Evolutionary conservation across 1,140 invertebrate species (phyloP), one percentile per base, ranked within the genome.

Genomic region (Copidosoma floridanum): DNA sequence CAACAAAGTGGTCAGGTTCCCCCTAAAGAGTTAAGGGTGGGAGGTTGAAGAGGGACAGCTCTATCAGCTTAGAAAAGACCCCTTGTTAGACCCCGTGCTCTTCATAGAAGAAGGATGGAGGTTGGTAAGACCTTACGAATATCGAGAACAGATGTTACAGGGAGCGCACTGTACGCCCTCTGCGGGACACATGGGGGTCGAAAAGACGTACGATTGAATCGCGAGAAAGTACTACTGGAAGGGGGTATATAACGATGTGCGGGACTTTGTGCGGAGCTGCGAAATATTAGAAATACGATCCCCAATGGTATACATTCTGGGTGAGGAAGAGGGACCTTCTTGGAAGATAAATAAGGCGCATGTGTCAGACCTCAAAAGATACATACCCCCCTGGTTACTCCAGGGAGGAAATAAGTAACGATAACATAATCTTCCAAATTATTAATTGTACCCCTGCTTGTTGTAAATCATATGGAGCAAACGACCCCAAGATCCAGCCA

Each of bases 191-290:
- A 2, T 52, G 20, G 55, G 54, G 12, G 32, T 54, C 0, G 55
- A 63, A 3, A 57, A 53, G 11, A 57, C 61, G 0, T 63, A 63
- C 14, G 40, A 50, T 14, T 1, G 48, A 10, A 1, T 63, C 0
- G 50, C 48, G 1, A 7, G 24, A 1, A 24, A 63, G 3, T 63
- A 44, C 20, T 63, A 53, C 24, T 63, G 41, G 48, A 18, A 26
- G 2, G 50, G 61, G 6, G 4, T 48, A 12, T 38, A 54, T 7
- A 18, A 44, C 24, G 18, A 52, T 12, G 10, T 38, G 18, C 4
- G 11, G 38, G 2, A 8, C n/a, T 51, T 23, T 50, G 23, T 52
- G 29, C 16, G 8, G 44, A 8, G 27, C 6, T 40, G 41, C 27
- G n/a, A n/a, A n/a, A n/a, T n/a, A n/a, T n/a, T n/a, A n/a, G n/a